A percentile compares a stretch with the other conserved stretches of the same genome.
These are phyloP conservation scores for Hippocampus zosterae DNA, from an alignment of 2,113 vertebrate genomes.

Conservation along the genomic window DNA sequence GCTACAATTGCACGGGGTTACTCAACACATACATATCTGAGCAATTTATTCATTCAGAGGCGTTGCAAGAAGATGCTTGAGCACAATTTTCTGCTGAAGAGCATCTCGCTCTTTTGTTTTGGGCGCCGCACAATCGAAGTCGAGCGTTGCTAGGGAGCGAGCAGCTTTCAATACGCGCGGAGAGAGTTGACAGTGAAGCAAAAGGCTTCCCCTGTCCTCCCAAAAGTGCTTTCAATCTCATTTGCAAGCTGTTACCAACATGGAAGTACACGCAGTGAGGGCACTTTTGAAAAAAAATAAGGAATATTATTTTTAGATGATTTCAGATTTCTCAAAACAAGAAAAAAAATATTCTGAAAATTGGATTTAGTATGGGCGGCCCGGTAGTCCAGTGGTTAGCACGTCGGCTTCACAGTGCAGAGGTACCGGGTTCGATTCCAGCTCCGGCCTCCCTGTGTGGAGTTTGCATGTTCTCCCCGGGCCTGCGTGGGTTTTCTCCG, in stretches of 20 bases:
- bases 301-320: too few relatives aligned
- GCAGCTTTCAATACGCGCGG: conserved; percentile 30
- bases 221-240: conserved; percentile 14
- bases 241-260: not conserved
- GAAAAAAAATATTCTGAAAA: too few relatives aligned
- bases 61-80: not conserved
- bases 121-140: conserved; percentile 21
- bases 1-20: conserved; percentile 29
- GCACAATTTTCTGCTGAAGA: not conserved
- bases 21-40: not conserved
- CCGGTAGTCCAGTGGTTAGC: too few relatives aligned
- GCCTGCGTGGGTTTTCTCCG: too few relatives aligned
- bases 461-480: too few relatives aligned
- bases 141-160: conserved; percentile 38
- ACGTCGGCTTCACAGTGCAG: too few relatives aligned
- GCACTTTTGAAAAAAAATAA: not conserved
- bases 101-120: conserved; percentile 1
- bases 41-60: not conserved
- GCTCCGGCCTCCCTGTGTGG: too few relatives aligned
- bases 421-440: too few relatives aligned
- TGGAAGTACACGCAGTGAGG: not conserved
- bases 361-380: too few relatives aligned
- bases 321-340: too few relatives aligned
- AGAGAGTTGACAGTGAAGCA: conserved; percentile 29
- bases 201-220: conserved; percentile 13